Conservation (phyloP, 2,888 invertebrate genomes). For the Myathropa florea region DNA sequence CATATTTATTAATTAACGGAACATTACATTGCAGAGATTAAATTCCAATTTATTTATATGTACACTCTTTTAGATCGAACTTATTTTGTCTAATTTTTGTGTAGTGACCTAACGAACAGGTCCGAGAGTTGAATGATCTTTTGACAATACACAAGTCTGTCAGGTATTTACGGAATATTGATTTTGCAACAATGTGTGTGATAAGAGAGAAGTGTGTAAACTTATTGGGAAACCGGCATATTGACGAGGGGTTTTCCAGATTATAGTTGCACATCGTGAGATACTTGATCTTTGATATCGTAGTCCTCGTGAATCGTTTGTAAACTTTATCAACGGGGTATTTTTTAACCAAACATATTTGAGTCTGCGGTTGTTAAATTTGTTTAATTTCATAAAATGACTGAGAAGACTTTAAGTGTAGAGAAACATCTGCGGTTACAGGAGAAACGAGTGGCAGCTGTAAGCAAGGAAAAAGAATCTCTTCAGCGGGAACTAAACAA, state of each 20-base stretch:
- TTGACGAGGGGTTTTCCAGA: background rate
- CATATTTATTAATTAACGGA: too few relatives aligned
- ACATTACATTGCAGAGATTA: too few relatives aligned
- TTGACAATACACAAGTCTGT: background rate
- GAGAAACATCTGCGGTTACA: constrained; percentile 83
- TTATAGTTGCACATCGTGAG: background rate
- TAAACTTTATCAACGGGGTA: background rate
- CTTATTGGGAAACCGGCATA: background rate
- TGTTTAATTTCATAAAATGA: background rate
- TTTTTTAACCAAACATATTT: background rate
- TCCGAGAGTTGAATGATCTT: background rate
- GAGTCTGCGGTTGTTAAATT: background rate
- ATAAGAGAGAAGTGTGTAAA: background rate
- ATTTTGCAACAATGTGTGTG: background rate
- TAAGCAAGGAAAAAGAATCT: constrained; percentile 90
- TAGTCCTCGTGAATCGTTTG: background rate
- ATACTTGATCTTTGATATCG: background rate
- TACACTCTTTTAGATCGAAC: too few relatives aligned
- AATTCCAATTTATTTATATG: too few relatives aligned
- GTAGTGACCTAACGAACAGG: background rate
- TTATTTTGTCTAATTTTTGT: too few relatives aligned
- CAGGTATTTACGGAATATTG: background rate
- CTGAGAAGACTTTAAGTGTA: background rate
- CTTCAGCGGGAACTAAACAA: constrained; percentile 91
- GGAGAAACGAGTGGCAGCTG: constrained; percentile 83